phyloP scores from a whole-genome alignment of 1,140 invertebrate genomes.

The Nebria ingens region DNA sequence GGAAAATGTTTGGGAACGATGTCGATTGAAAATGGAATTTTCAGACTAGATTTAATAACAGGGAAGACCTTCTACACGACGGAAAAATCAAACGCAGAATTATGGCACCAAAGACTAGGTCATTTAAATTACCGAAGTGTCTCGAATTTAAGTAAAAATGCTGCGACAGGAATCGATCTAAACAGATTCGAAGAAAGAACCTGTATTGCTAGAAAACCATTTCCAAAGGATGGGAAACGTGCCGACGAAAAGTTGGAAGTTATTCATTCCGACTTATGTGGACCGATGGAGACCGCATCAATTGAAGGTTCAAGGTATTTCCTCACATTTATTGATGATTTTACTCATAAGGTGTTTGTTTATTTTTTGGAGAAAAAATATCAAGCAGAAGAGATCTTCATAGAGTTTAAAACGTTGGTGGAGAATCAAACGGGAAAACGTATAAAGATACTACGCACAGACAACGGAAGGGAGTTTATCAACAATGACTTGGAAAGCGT shows the following conservation, averaged over 20 bases:
- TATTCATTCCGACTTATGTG: slow-evolving; percentile 26
- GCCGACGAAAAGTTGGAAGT: slow-evolving; percentile 18
- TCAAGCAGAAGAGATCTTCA: slow-evolving; percentile 23
- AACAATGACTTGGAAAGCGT: slow-evolving; percentile 25
- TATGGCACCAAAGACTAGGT: slow-evolving; percentile 25
- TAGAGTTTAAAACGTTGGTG: slow-evolving; percentile 15
- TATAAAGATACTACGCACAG: slow-evolving; percentile 29
- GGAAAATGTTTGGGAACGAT: too few species aligned
- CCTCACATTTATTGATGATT: slow-evolving; percentile 25
- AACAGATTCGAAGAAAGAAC: neutral
- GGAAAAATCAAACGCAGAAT: slow-evolving; percentile 6
- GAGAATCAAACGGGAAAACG: slow-evolving; percentile 18
- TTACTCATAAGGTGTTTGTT: slow-evolving; percentile 20
- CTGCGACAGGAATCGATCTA: slow-evolving; percentile 18
- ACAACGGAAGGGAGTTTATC: slow-evolving; percentile 33
- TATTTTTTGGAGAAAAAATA: slow-evolving; percentile 27
- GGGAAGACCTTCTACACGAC: too few species aligned
- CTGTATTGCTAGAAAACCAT: slow-evolving; percentile 13
- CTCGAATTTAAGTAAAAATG: slow-evolving; percentile 20
- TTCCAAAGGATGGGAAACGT: slow-evolving; percentile 2
- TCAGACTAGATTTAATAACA: too few species aligned
- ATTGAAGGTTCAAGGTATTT: slow-evolving; percentile 24
- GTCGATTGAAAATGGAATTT: too few species aligned
- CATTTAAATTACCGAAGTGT: slow-evolving; percentile 25
- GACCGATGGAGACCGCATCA: slow-evolving; percentile 21